Base-by-base conservation (phyloP, 2,113 vertebrate genomes). In the Copsychus sechellarum region DNA sequence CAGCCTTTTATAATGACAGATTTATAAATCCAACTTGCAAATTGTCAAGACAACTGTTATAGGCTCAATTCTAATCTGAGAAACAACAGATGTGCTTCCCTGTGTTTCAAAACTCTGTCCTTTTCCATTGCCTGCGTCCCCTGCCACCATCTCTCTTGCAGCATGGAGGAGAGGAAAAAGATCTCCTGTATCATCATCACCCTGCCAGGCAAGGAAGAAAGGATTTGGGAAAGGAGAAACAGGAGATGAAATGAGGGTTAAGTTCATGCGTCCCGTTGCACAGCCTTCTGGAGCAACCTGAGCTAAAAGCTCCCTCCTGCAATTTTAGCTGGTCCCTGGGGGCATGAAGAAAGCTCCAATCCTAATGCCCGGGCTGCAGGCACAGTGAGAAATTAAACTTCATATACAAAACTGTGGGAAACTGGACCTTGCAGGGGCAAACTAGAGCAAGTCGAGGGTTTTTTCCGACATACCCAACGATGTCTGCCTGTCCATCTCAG, bases 11-110 rank as follows among this genome's bases (percentile, higher is more conserved):
- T 86, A 80, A 96, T 51, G 88, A 72, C 53, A 96, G 96, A 96
- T 97, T 96, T 97, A 96, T 96, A 96, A 97, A 97, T 88, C 73
- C 89, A 95, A 89, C 77, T 96, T 97, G 86, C 93, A 96, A 97
- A 94, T 96, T 92, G 92, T 96, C 86, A 95, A 51, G 92, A 91
- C 80, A 83, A 95, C 83, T 92, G 95, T 65, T 79, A 94, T 38
- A 61, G 84, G 82, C 93, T 97, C 96, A 50, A 54, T 94, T 97
- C 89, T 96, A 96, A 93, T 93, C 94, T 97, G 93, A 97, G 96
- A 96, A 95, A 96, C 92, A 96, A 92, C 69, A 95, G 92, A 94
- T 71, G 70, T 76, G 53, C 65, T 64, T 57, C 8, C 2, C 74
- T 74, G 43, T 71, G 72, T 58, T 88, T 73, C 64, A 62, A 96